Evolutionary conservation across 1,140 invertebrate species (phyloP).

Genomic region (Nephila pilipes): DNA sequence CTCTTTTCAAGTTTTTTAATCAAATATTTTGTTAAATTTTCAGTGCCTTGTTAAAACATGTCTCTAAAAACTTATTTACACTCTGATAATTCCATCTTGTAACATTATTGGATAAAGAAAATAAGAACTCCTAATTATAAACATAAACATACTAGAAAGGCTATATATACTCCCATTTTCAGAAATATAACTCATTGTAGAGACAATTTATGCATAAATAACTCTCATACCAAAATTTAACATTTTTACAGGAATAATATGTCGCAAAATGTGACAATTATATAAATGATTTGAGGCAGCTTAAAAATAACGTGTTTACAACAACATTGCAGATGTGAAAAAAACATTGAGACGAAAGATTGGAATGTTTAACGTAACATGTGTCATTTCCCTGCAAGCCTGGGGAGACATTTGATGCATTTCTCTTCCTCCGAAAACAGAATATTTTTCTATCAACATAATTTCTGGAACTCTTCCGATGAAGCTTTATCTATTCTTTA

Average conservation of each 20-base stretch:
- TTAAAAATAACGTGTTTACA: background rate
- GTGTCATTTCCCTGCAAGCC: background rate
- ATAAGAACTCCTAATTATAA: too few relatives aligned
- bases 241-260: background rate
- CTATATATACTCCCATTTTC: too few relatives aligned
- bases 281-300: background rate
- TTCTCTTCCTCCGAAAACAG: background rate
- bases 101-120: too few relatives aligned
- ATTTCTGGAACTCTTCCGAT: constrained; percentile 19
- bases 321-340: background rate
- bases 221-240: background rate
- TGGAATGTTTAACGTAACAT: background rate
- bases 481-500: constrained; percentile 2
- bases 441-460: constrained; percentile 32
- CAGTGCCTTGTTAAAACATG: too few relatives aligned
- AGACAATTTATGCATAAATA: background rate
- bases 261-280: constrained; percentile 12
- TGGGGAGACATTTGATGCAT: background rate
- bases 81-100: too few relatives aligned
- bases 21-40: too few relatives aligned
- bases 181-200: background rate
- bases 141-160: too few relatives aligned
- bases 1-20: too few relatives aligned
- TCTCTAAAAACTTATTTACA: too few relatives aligned
- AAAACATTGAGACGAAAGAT: background rate